A percentile compares a stretch with the other conserved stretches of the same genome.
Evolutionary conservation across 2,113 vertebrate genomes (phyloP).

Genomic region (Pollimyrus isidori): DNA sequence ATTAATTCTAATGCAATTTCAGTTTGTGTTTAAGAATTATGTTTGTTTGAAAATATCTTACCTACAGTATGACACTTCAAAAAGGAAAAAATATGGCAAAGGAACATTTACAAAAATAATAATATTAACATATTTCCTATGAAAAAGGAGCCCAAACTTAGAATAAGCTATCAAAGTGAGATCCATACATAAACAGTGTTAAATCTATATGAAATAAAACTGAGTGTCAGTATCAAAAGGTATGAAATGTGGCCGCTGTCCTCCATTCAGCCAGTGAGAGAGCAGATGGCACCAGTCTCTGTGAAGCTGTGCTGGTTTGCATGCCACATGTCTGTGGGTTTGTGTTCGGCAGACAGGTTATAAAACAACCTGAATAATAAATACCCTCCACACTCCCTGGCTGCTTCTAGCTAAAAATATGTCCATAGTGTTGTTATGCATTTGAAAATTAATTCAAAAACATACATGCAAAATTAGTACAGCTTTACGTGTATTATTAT

Average conservation of each 20-base stretch:
- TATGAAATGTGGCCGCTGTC: neutral
- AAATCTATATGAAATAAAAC: neutral
- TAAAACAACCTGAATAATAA: conserved; percentile 1
- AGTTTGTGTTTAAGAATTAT: neutral
- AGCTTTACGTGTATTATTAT: neutral
- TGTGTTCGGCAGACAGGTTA: neutral
- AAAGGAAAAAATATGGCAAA: neutral
- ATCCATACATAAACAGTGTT: neutral
- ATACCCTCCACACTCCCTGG: neutral
- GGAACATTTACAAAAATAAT: neutral
- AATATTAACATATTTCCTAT: neutral
- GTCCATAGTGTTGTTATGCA: neutral
- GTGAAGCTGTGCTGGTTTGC: neutral
- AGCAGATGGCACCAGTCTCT: neutral
- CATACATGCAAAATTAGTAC: neutral
- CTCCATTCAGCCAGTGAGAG: neutral
- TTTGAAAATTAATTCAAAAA: neutral
- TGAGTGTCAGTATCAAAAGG: neutral
- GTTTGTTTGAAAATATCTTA: neutral
- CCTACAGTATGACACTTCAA: neutral
- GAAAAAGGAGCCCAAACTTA: neutral
- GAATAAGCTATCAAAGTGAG: neutral
- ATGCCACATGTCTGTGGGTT: neutral
- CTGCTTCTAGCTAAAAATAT: neutral
- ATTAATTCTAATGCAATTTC: neutral